Percentiles rank a stretch among this genome's conserved stretches.
These are phyloP conservation scores for Hirtodrosophila confusa DNA, from an alignment of 2,888 invertebrate genomes.

Conservation along the genomic window DNA sequence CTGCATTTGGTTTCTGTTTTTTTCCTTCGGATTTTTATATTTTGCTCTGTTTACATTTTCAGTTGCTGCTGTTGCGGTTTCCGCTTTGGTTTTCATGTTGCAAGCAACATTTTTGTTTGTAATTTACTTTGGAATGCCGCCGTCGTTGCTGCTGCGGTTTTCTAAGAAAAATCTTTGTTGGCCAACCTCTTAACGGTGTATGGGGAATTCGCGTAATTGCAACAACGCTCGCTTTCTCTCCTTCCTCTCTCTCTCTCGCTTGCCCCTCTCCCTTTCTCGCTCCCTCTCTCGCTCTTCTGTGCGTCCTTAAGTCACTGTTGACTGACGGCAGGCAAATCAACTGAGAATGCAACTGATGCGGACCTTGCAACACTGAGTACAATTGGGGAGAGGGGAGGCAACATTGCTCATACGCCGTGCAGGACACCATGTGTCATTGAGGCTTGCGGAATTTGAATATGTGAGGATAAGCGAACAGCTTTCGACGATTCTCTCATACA, in stretches of 20 bases:
- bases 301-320: conserved; percentile 51
- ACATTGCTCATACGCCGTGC: conserved; percentile 20
- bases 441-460: no score
- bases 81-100: conserved; percentile 68
- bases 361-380: conserved; percentile 4
- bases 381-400: no score
- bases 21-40: conserved; percentile 6
- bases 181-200: conserved; percentile 60
- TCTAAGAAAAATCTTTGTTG: conserved; percentile 76
- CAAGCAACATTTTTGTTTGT: conserved; percentile 78
- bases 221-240: conserved; percentile 27
- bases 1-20: conserved; percentile 1
- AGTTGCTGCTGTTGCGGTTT: conserved; percentile 74
- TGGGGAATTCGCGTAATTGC: conserved; percentile 63
- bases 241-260: no score
- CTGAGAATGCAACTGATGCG: conserved; percentile 55
- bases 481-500: background rate
- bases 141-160: conserved; percentile 53
- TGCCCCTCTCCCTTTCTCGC: background rate
- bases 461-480: no score
- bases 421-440: background rate
- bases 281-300: background rate
- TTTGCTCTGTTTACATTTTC: conserved; percentile 65
- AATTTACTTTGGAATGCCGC: conserved; percentile 76
- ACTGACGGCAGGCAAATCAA: conserved; percentile 58